Percentiles rank a stretch among this genome's conserved stretches.
These are phyloP conservation scores for Amphipyra tragopoginis DNA, from an alignment of 2,888 invertebrate species.

Conservation along the genomic window DNA sequence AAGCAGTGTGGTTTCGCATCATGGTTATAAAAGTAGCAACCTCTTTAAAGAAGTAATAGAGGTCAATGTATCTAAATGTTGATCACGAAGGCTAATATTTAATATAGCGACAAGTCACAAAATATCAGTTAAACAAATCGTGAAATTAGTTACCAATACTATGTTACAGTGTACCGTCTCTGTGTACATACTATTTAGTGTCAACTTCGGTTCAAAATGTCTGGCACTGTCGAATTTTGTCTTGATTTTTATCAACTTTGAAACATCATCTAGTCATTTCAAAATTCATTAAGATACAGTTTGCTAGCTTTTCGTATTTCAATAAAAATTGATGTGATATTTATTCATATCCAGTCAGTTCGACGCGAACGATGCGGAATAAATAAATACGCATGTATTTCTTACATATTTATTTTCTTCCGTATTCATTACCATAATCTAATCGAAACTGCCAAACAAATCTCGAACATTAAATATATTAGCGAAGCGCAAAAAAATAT, in stretches of 20 bases:
- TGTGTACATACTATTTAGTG: too few relatives aligned
- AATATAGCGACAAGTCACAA: too few relatives aligned
- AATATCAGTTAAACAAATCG: too few relatives aligned
- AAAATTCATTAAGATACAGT: neutral
- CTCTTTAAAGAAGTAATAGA: too few relatives aligned
- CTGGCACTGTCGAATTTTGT: too few relatives aligned
- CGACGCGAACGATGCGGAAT: neutral
- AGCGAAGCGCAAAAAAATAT: constrained; percentile 8
- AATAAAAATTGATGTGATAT: neutral
- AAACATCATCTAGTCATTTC: neutral
- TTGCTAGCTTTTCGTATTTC: neutral
- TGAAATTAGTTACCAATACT: too few relatives aligned
- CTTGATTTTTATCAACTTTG: neutral
- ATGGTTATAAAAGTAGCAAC: too few relatives aligned
- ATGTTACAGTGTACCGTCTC: too few relatives aligned
- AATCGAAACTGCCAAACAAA: constrained; percentile 22
- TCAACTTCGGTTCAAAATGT: neutral
- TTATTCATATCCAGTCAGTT: neutral
- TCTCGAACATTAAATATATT: constrained; percentile 8
- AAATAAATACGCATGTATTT: neutral
- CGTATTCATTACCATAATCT: neutral
- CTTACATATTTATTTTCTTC: neutral
- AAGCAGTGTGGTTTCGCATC: too few relatives aligned
- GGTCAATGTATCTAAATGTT: too few relatives aligned
- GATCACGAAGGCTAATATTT: too few relatives aligned